These are phyloP conservation scores for Mandrillus leucophaeus DNA, from an alignment of 2,113 vertebrate species.

Conservation along the genomic window DNA sequence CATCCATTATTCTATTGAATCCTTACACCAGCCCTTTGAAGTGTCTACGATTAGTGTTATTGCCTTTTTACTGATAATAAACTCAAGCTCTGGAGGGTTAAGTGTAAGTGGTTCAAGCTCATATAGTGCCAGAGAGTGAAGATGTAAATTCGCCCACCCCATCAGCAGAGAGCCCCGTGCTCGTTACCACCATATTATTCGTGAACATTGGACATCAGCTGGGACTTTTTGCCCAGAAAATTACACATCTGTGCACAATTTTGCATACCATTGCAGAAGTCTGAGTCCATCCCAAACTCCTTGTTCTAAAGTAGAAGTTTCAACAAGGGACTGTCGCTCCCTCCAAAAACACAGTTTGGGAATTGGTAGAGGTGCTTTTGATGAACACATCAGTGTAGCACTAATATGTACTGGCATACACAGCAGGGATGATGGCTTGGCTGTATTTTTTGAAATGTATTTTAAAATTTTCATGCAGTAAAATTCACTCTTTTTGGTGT, in stretches of 20 bases:
- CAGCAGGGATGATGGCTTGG: not conserved
- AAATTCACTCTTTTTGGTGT: not conserved
- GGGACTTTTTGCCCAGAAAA: not conserved
- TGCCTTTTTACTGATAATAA: not conserved
- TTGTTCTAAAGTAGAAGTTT: not conserved
- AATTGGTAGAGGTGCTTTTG: not conserved
- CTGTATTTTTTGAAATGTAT: not conserved
- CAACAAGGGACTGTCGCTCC: no score
- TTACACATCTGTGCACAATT: not conserved
- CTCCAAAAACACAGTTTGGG: not conserved
- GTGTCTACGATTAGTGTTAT: rapidly evolving
- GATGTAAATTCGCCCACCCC: no score
- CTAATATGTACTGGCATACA: not conserved
- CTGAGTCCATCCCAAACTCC: not conserved
- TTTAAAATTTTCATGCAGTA: not conserved
- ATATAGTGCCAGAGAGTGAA: no score
- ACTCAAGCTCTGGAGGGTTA: not conserved
- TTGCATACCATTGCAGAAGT: not conserved
- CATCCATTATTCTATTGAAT: not conserved
- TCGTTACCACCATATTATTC: not conserved
- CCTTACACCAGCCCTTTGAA: not conserved
- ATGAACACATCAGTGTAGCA: not conserved
- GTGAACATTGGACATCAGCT: not conserved
- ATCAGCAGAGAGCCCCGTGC: no score
- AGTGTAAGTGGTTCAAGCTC: not conserved